phyloP scores from a whole-genome alignment of 2,797 vertebrate species.

The Antennarius maculatus region DNA sequence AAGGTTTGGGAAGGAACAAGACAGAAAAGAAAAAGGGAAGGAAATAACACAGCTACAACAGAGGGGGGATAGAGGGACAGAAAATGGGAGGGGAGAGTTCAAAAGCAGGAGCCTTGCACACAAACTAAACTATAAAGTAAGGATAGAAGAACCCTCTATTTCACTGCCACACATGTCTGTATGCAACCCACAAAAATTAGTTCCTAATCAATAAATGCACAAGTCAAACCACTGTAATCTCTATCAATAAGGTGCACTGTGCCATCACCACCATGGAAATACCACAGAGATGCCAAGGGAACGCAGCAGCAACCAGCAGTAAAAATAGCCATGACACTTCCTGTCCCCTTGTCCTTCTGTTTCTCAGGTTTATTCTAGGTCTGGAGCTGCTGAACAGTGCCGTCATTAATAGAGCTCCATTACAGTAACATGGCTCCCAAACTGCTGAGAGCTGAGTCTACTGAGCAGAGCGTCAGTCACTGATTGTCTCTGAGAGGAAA shows the following conservation, averaged over 20 bases:
- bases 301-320: constrained; percentile 50
- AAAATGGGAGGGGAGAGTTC: background rate
- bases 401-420: constrained; percentile 37
- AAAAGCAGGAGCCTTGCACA: background rate
- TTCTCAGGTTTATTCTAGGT: constrained; percentile 52
- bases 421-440: constrained; percentile 24
- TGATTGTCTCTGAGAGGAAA: constrained; percentile 1
- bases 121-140: background rate
- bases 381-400: constrained; percentile 13
- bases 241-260: constrained; percentile 45
- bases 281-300: constrained; percentile 42
- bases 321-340: constrained; percentile 77
- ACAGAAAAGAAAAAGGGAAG: constrained; percentile 24
- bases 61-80: background rate
- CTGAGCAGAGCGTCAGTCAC: constrained; percentile 3
- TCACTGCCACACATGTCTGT: constrained; percentile 1
- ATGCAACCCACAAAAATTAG: constrained; percentile 14
- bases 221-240: constrained; percentile 65
- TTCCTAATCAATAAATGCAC: constrained; percentile 18
- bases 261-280: constrained; percentile 36
- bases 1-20: constrained; percentile 26
- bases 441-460: constrained; percentile 32
- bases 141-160: too few relatives aligned
- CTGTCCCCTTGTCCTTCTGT: constrained; percentile 53
- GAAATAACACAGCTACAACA: background rate